phyloP scores from a whole-genome alignment of 2,888 invertebrate genomes.

The Agriotes lineatus region DNA sequence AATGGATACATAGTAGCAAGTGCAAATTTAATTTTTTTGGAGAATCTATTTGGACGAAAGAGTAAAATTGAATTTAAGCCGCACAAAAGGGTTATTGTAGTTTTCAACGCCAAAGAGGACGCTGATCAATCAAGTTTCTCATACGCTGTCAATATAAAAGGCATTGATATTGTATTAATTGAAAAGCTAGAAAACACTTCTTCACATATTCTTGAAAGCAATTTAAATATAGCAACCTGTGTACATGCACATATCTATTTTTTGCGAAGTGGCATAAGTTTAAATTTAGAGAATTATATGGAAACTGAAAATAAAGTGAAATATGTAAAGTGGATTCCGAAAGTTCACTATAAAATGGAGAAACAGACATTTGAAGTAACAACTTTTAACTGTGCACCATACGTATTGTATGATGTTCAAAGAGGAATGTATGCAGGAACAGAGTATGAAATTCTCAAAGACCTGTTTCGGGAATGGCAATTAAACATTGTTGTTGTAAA shows the following conservation, averaged over 20 bases:
- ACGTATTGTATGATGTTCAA: background rate
- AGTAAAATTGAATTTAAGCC: background rate
- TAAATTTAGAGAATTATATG: background rate
- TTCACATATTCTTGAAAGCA: too few relatives aligned
- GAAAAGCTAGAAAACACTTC: background rate
- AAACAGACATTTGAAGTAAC: background rate
- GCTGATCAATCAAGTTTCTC: background rate
- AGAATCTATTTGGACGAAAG: background rate
- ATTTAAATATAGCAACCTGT: too few relatives aligned
- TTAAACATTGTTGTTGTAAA: slow-evolving; percentile 5
- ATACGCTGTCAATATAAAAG: background rate
- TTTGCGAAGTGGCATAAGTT: background rate
- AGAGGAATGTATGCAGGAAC: slow-evolving; percentile 26
- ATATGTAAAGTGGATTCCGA: background rate
- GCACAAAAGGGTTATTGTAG: background rate
- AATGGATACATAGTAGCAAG: slow-evolving; percentile 6
- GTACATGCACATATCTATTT: background rate
- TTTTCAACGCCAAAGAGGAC: background rate
- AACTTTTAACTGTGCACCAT: slow-evolving; percentile 12
- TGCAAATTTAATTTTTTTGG: background rate
- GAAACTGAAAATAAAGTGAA: background rate
- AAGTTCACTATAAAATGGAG: background rate
- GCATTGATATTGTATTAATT: slow-evolving; percentile 8
- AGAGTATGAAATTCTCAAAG: slow-evolving; percentile 22
- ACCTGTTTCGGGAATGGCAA: slow-evolving; percentile 3